A percentile compares a stretch with the other conserved stretches of the same genome.
These are phyloP conservation scores for Tadarida brasiliensis DNA, from an alignment of 2,797 vertebrate species.

Conservation along the genomic window DNA sequence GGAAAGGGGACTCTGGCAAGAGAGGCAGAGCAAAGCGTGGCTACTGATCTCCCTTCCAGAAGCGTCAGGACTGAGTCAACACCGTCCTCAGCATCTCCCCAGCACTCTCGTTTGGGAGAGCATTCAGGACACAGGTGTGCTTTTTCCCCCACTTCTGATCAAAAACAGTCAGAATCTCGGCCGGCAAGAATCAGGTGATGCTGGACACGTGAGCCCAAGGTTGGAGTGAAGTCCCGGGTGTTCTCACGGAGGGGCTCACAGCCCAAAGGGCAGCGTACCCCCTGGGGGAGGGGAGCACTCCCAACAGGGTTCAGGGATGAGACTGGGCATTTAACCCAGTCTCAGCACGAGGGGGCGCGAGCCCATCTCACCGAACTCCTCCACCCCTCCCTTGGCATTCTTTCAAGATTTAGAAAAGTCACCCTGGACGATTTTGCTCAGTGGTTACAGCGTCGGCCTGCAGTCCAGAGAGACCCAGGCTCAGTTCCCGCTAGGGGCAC, in stretches of 20 bases:
- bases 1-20: not conserved
- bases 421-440: no score
- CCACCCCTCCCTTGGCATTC: not conserved
- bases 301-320: no score
- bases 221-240: no score
- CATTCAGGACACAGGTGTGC: not conserved
- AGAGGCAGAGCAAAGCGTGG: not conserved
- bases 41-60: not conserved
- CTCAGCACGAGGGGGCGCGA: no score
- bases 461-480: no score
- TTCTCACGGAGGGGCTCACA: no score
- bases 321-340: no score
- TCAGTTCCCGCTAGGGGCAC: no score
- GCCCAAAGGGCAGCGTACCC: no score
- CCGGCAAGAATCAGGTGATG: not conserved
- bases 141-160: not conserved
- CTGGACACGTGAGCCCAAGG: accelerated
- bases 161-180: not conserved
- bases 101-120: no score
- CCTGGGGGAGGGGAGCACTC: no score
- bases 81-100: not conserved
- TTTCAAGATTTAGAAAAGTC: constrained; percentile 51
- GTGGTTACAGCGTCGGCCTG: no score
- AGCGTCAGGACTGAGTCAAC: not conserved
- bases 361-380: constrained; percentile 15